phyloP scores from a whole-genome alignment of 1,140 invertebrate species.

The Listronotus oregonensis region DNA sequence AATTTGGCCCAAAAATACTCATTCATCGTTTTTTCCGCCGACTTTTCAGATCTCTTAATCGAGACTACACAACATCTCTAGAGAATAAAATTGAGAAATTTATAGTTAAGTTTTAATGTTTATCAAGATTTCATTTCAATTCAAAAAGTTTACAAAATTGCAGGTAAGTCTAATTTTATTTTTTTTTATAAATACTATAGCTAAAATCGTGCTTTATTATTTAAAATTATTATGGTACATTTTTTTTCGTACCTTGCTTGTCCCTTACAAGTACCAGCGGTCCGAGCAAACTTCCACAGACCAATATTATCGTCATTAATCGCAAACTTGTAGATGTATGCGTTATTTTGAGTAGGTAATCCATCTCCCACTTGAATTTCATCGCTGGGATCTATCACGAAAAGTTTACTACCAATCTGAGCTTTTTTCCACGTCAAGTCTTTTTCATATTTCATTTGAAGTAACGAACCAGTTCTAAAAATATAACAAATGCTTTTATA shows the following conservation, averaged over 20 bases:
- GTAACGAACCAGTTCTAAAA: conserved; percentile 35
- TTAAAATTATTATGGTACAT: too few relatives aligned
- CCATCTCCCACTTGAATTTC: conserved; percentile 38
- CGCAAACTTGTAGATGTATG: conserved; percentile 48
- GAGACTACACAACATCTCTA: too few relatives aligned
- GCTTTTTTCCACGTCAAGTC: conserved; percentile 16
- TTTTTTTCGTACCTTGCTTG: conserved; percentile 69
- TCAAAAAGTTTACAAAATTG: too few relatives aligned
- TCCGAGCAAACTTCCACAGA: conserved; percentile 82
- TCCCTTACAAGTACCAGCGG: conserved; percentile 70
- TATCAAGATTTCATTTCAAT: too few relatives aligned
- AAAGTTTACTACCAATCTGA: conserved; percentile 27
- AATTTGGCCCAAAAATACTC: too few relatives aligned
- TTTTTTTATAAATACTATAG: too few relatives aligned
- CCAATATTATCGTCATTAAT: conserved; percentile 80
- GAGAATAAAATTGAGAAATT: too few relatives aligned
- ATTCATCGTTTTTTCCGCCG: too few relatives aligned
- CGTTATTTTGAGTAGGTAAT: not conserved
- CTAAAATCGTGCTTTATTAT: too few relatives aligned
- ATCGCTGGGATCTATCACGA: conserved; percentile 33
- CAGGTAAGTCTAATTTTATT: too few relatives aligned
- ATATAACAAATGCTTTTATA: not conserved
- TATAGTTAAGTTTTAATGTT: too few relatives aligned
- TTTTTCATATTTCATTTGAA: conserved; percentile 36
- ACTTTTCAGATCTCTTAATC: too few relatives aligned